Base-by-base conservation (phyloP, 2,888 invertebrate genomes). In the Eulithis testata region DNA sequence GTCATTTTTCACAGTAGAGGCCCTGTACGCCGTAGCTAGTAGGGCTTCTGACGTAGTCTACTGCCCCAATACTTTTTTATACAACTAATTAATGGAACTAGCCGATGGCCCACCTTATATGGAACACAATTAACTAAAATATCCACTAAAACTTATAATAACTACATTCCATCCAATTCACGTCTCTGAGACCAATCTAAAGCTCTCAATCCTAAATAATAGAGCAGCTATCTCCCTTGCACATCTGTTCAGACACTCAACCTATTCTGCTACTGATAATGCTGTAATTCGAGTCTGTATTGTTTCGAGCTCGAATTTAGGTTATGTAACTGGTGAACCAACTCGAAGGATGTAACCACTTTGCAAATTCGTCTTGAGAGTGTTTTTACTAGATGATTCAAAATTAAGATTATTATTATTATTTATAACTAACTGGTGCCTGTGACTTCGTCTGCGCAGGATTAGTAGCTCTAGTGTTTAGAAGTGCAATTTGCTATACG, bases 131-230 rank as follows among this genome's bases (percentile, higher is more conserved):
- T 14, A 47, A 47, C 14, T 47, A 47, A 47, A 47, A n/a, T 2
- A 21, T 21, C 9, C 8, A 8, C 2, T 47, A 7, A 14, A 45
- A n/a, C n/a, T n/a, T n/a, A n/a, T n/a, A n/a, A 57, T 52, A 52
- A 52, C 52, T 58, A 57, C 52, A 40, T 8, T 6, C 44, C 9
- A 11, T 59, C 11, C 49, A n/a, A 4, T 51, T 70, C 68, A 51
- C 21, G 43, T 31, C 49, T 50, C 60, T 52, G 11, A 47, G 14
- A 43, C 14, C 58, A 66, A 71, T 63, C 58, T 78, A 74, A 74
- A 81, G 77, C 80, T 73, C 69, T 72, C 76, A 76, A 82, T 80
- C 78, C 76, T 74, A 63, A 65, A 66, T 76, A 76, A 76, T 77
- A 66, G 68, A 60, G 67, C 71, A 58, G 71, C 72, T 75, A 72